Base-by-base conservation (phyloP, 37 sponge, comb jelly and placozoan genomes). In the Crambe crambe region DNA sequence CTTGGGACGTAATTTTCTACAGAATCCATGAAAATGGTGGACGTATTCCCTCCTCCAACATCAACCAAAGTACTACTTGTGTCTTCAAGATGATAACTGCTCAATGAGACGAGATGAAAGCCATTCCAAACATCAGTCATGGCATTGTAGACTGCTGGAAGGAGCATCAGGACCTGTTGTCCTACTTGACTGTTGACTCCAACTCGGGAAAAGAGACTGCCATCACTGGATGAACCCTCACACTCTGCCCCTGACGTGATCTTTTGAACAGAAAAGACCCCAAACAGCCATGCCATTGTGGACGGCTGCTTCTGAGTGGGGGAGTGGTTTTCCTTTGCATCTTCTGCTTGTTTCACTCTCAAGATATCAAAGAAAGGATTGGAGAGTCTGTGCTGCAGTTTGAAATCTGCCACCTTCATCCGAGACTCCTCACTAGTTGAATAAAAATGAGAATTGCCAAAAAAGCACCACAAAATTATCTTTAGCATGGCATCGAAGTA, bases 241-340 rank as follows among this genome's bases (percentile, higher is more conserved):
- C 35, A 26, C 27, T 22, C 72, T 1, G 15, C n/a, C 2, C 30
- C 43, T 2, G 26, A 15, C 0, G 30, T 27, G 29, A 22, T 38
- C 44, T 75, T 80, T 62, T 81, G 76, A 4, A 57, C 42, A 44
- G 82, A 72, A 39, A 81, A 70, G 17, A 81, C 73, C 2, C 82
- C 78, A 58, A 87, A 51, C 17, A 87, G 73, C 88, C 88, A 87
- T 1, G 88, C 23, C 56, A 87, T 70, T 1, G 77, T 59, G 8
- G 82, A 81, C 2, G 77, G 60, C 65, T 70, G 77, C 34, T 77
- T 81, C 41, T 27, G 56, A 15, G 70, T 18, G 30, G 85, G 77
- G 36, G 77, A 42, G 15, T 58, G 47, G 0, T 42, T 26, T 0
- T 42, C 54, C 30, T 73, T 70, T 15, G 62, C 3, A 6, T 72